phyloP scores from a whole-genome alignment of 1,140 invertebrate genomes.

The Drosophila pectinifera region DNA sequence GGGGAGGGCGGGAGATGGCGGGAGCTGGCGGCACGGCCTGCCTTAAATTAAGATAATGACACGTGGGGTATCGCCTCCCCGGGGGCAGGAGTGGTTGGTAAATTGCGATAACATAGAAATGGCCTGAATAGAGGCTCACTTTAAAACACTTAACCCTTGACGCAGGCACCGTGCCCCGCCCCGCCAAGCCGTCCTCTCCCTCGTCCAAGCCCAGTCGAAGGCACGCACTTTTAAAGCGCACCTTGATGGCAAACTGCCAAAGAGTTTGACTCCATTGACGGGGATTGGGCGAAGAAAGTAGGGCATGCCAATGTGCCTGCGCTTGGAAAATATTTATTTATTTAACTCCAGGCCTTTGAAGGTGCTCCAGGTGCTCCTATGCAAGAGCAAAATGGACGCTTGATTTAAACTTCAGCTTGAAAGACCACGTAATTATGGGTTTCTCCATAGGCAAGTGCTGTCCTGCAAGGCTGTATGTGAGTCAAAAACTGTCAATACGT shows the following conservation, averaged over 20 bases:
- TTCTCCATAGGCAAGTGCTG: too few relatives aligned
- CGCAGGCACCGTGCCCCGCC: slow-evolving; percentile 11
- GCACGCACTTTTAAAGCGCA: slow-evolving; percentile 74
- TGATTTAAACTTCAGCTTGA: too few relatives aligned
- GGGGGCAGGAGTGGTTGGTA: slow-evolving; percentile 61
- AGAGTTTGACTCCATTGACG: slow-evolving; percentile 48
- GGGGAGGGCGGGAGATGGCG: background rate
- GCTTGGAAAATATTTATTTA: slow-evolving; percentile 57
- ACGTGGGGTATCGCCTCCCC: slow-evolving; percentile 62
- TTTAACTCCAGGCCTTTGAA: slow-evolving; percentile 31
- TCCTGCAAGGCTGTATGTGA: too few relatives aligned
- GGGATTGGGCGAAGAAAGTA: slow-evolving; percentile 10
- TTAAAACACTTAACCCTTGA: slow-evolving; percentile 77
- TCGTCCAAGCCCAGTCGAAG: background rate
- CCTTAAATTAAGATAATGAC: slow-evolving; percentile 81
- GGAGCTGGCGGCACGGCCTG: slow-evolving; percentile 29
- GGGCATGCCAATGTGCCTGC: slow-evolving; percentile 52
- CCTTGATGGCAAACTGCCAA: slow-evolving; percentile 74
- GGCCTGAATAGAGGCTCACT: slow-evolving; percentile 61
- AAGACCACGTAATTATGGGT: too few relatives aligned
- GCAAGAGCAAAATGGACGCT: too few relatives aligned
- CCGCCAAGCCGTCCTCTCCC: background rate
- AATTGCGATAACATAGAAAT: slow-evolving; percentile 77
- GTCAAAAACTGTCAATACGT: too few relatives aligned
- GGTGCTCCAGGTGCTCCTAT: too few relatives aligned